Evolutionary conservation across 2,113 vertebrate genomes (phyloP), one percentile per base, ranked within the genome.

Genomic region (Nansenia antarctica): DNA sequence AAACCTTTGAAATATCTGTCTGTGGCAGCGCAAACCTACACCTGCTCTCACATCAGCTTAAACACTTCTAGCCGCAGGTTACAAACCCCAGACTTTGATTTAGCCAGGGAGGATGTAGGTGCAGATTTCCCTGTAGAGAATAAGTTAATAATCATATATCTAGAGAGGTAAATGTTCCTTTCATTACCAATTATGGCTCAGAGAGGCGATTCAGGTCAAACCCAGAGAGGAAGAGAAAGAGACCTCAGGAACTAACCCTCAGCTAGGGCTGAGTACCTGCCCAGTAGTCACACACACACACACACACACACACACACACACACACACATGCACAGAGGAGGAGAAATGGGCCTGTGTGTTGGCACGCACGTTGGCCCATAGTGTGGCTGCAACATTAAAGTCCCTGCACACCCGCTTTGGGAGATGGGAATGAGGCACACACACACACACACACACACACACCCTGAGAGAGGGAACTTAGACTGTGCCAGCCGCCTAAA

Each of bases 121-220:
- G 35, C 65, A 86, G n/a, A n/a, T 89, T 88, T 86, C 85, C 75
- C 86, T 66, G 63, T 29, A 79, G 84, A 78, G 73, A 78, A 24
- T 15, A 29, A 74, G 79, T 84, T 86, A 82, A 84, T 73, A 85
- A 77, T 84, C 81, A 84, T 78, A 85, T 82, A 82, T 78, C 78
- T 76, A 80, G 58, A 74, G 73, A 81, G 79, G 76, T 87, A 86
- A 85, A 87, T 83, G 77, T 66, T n/a, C 72, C 69, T 22, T 78
- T 88, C 81, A 85, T 84, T 88, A 80, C 83, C 86, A 89, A 86
- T 89, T 85, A 88, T 76, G 77, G 82, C 87, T 89, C 86, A 87
- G 85, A 68, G 53, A 86, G n/a, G n/a, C n/a, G n/a, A n/a, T n/a
- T n/a, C n/a, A n/a, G n/a, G n/a, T n/a, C 86, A 85, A n/a, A n/a